Evolutionary conservation across 2,113 vertebrate genomes (phyloP), one percentile per base, ranked within the genome.

Genomic region (Heterotis niloticus): DNA sequence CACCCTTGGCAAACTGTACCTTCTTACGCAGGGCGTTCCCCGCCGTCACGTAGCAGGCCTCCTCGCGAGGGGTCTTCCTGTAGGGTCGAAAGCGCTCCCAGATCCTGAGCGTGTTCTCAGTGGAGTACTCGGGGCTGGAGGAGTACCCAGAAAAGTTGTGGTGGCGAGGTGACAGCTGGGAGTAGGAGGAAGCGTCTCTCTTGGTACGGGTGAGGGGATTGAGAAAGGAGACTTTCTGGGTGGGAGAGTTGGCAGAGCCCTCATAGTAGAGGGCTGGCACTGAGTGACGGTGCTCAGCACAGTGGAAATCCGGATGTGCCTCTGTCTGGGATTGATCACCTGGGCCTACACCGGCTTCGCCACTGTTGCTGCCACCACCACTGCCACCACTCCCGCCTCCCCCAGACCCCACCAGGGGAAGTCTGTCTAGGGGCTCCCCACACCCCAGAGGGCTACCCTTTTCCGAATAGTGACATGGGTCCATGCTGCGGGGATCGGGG

Each of bases 21-120:
- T 99, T 99, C 93, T 99, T 99, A 82, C 97, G 88, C 85, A 99
- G 94, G 79, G 98, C 98, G 52, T 99, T 98, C 82, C 98, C 98
- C 0, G 98, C 98, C 0, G 97, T 97, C 90, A 99, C 92, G 84
- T 98, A 99, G 91, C 95, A 96, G 79, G 98, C 95, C 89, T 99
- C 97, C 14, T 97, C 95, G 0, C 91, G 88, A 78, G 94, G 96
- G 88, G 96, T 95, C 89, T 99, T 99, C 89, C 95, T 94, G 89
- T 99, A 98, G 82, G 98, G 98, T 82, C 98, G 96, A 90, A 99
- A 99, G 76, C 98, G 94, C 93, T 99, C 98, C 98, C 98, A 99
- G 90, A 99, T 98, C 88, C 96, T 93, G 89, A 98, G 94, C n/a
- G 96, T 96, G 90, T 91, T 99, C 91, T 99, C 98, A 0, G 97